These are phyloP conservation scores for Scomber scombrus DNA, from an alignment of 2,113 vertebrate species.

Conservation along the genomic window DNA sequence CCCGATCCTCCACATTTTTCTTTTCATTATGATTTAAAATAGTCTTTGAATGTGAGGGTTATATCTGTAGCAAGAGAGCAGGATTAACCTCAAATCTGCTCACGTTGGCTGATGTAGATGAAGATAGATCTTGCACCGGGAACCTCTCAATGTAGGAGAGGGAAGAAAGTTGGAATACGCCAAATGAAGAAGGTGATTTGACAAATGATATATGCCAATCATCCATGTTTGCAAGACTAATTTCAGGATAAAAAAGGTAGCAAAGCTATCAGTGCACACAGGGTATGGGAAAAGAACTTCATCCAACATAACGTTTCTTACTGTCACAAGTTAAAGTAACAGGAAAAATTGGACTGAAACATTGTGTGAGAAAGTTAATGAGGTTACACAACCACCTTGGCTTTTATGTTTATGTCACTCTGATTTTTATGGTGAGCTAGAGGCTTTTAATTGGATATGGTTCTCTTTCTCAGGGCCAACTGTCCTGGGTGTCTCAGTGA, in stretches of 20 bases:
- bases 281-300: not conserved
- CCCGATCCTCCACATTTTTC: not conserved
- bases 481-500: slow-evolving; percentile 69
- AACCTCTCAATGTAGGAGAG: slow-evolving; percentile 4
- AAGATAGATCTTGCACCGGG: not conserved
- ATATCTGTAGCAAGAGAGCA: slow-evolving; percentile 10
- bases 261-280: slow-evolving; percentile 13
- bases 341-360: slow-evolving; percentile 53
- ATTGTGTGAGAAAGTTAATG: slow-evolving; percentile 75
- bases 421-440: slow-evolving; percentile 63
- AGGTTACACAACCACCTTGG: slow-evolving; percentile 71
- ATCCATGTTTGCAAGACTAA: slow-evolving; percentile 21
- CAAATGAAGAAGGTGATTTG: slow-evolving; percentile 27
- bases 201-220: slow-evolving; percentile 41
- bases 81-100: slow-evolving; percentile 31
- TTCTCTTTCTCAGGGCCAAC: slow-evolving; percentile 54
- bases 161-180: not conserved
- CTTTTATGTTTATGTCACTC: slow-evolving; percentile 71
- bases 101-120: slow-evolving; percentile 25
- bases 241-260: slow-evolving; percentile 2
- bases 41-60: slow-evolving; percentile 28
- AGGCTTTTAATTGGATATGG: slow-evolving; percentile 77
- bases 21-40: slow-evolving; percentile 2
- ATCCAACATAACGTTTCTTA: slow-evolving; percentile 17
- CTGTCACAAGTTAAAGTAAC: slow-evolving; percentile 43